phyloP scores from a whole-genome alignment of 1,140 invertebrate genomes.

The Zaprionus africanus region DNA sequence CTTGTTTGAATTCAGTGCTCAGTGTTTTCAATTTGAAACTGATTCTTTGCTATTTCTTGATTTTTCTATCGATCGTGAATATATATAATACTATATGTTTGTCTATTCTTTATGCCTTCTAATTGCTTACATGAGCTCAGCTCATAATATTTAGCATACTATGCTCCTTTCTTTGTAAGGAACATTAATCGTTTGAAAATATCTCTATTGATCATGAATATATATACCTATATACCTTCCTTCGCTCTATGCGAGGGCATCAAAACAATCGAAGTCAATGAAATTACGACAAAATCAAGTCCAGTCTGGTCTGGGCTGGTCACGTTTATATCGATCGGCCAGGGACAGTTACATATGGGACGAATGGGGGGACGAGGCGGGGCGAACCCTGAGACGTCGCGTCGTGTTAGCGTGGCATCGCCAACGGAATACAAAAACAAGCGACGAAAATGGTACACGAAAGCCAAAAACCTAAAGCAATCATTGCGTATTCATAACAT shows the following conservation, averaged over 20 bases:
- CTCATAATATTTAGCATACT: no score
- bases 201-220: neutral
- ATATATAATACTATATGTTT: no score
- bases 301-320: slow-evolving; percentile 9
- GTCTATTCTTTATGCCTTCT: no score
- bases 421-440: slow-evolving; percentile 16
- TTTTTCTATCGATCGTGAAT: no score
- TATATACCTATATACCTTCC: neutral
- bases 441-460: neutral
- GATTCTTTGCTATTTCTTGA: no score
- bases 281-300: neutral
- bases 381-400: slow-evolving; percentile 18
- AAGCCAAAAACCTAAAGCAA: slow-evolving; percentile 16
- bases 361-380: neutral
- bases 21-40: no score
- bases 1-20: no score
- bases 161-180: neutral
- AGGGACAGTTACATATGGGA: slow-evolving; percentile 4
- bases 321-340: slow-evolving; percentile 20
- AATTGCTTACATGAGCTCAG: no score
- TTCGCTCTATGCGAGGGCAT: neutral
- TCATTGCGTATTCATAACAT: slow-evolving; percentile 56
- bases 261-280: neutral
- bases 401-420: slow-evolving; percentile 10
- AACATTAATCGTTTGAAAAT: no score